Conservation (phyloP, 2,888 invertebrate genomes). For the Hypselothyrea guttata region DNA sequence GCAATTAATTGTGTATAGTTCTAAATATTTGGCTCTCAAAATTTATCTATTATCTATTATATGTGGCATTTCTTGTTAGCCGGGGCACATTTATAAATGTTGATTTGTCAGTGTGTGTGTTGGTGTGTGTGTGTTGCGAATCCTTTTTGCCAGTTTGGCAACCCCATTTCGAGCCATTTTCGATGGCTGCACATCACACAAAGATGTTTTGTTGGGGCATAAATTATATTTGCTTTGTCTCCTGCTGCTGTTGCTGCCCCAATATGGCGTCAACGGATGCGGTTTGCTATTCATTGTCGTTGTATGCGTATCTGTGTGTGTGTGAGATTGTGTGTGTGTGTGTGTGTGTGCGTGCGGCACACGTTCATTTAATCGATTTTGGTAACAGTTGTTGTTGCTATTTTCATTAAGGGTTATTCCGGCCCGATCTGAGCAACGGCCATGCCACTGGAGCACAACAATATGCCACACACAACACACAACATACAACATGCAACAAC, state of each 20-base stretch:
- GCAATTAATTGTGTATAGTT: too few species aligned
- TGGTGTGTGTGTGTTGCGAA: slow-evolving; percentile 5
- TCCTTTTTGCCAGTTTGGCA: slow-evolving; percentile 22
- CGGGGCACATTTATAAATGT: background rate
- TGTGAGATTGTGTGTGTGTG: slow-evolving; percentile 5
- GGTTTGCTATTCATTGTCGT: slow-evolving; percentile 33
- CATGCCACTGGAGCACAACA: slow-evolving; percentile 9
- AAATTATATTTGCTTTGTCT: slow-evolving; percentile 65
- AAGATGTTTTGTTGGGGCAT: slow-evolving; percentile 55
- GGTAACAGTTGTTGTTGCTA: slow-evolving; percentile 68
- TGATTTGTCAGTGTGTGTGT: background rate
- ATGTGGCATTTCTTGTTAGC: too few species aligned
- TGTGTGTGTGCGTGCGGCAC: slow-evolving; percentile 34
- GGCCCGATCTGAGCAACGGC: slow-evolving; percentile 65
- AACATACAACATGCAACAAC: too few species aligned
- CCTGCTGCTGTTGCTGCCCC: slow-evolving; percentile 12
- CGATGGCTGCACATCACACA: slow-evolving; percentile 25
- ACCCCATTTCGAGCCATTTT: slow-evolving; percentile 42
- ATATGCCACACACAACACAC: too few species aligned
- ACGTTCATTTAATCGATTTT: slow-evolving; percentile 73
- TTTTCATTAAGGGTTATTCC: slow-evolving; percentile 78
- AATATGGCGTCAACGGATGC: slow-evolving; percentile 72
- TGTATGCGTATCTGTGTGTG: slow-evolving; percentile 5
- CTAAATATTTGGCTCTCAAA: too few species aligned
- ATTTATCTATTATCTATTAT: too few species aligned